Evolutionary conservation across 2,113 vertebrate species (phyloP).

Genomic region (Dicrurus megarhynchus): DNA sequence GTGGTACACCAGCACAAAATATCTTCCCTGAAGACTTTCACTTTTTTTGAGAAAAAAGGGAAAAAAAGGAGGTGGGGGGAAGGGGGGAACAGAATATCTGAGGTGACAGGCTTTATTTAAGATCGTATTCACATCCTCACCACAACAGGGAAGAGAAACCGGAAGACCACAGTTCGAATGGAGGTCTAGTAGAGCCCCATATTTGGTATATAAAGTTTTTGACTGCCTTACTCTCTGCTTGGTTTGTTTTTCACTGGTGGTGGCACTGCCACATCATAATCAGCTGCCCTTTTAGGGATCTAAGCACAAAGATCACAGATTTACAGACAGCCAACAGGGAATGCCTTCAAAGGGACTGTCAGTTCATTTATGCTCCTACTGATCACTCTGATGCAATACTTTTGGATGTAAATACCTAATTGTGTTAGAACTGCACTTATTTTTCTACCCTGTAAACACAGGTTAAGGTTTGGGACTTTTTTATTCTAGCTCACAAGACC

Average conservation of each 20-base stretch:
- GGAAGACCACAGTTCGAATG: neutral
- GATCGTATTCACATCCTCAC: neutral
- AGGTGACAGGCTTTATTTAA: neutral
- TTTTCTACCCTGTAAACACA: neutral
- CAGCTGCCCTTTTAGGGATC: neutral
- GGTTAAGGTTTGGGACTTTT: neutral
- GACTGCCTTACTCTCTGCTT: neutral
- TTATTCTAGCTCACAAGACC: neutral
- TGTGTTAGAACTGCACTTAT: neutral
- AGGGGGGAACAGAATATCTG: rapidly evolving
- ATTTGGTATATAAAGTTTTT: neutral
- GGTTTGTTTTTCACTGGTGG: neutral
- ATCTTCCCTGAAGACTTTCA: neutral
- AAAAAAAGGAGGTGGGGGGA: rapidly evolving
- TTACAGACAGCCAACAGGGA: neutral
- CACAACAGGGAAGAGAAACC: neutral
- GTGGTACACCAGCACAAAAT: too few relatives aligned
- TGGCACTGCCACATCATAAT: neutral
- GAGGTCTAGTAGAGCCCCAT: neutral
- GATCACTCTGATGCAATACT: neutral
- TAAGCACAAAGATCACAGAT: neutral
- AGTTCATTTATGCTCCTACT: neutral
- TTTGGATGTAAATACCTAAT: neutral
- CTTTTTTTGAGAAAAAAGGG: neutral
- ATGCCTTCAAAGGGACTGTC: neutral